Evolutionary conservation across 2,888 invertebrate species (phyloP), one percentile per base, ranked within the genome.

Genomic region (Pseudococcus longispinus): DNA sequence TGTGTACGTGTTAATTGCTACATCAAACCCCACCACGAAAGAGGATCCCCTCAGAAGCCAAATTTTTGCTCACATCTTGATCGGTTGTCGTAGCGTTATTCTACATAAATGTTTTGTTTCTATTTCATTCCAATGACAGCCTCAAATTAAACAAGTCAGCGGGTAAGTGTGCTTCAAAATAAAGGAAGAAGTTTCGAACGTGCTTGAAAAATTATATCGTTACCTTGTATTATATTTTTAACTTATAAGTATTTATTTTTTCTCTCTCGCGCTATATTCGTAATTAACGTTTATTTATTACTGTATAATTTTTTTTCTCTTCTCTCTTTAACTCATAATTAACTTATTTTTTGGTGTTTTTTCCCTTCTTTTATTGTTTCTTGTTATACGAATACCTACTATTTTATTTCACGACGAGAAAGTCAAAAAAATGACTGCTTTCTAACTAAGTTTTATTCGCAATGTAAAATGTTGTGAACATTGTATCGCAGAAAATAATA

Each of bases 361-460:
- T 55, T 37, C 4, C 4, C 4, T 9, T 55, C 29, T 32, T 84
- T 32, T 55, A 51, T 84, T 84, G 60, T 65, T 70, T 70, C 23
- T 55, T 83, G 32, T 32, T 83, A n/a, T n/a, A 44, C 37, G 70
- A 70, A 70, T 70, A 70, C 6, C 11, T 80, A 20, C n/a, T 55
- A n/a, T 83, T 23, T n/a, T 37, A 2, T 32, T 82, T 82, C 13
- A 32, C 13, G 23, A 18, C 44, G 82, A 44, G 83, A 44, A 55
- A 83, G 51, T 15, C 65, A 32, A 84, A 84, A 65, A 60, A 84
- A 65, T 32, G 23, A n/a, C 23, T 9, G 84, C 84, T 84, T 84
- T 84, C 84, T 84, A 84, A 84, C 84, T 84, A 60, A 83, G 74
- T 74, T 84, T 84, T 84, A 84, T 84, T 84, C 55, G 55, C 84